Base-by-base conservation (phyloP, 2,797 vertebrate species). In the Propithecus deckenii region DNA sequence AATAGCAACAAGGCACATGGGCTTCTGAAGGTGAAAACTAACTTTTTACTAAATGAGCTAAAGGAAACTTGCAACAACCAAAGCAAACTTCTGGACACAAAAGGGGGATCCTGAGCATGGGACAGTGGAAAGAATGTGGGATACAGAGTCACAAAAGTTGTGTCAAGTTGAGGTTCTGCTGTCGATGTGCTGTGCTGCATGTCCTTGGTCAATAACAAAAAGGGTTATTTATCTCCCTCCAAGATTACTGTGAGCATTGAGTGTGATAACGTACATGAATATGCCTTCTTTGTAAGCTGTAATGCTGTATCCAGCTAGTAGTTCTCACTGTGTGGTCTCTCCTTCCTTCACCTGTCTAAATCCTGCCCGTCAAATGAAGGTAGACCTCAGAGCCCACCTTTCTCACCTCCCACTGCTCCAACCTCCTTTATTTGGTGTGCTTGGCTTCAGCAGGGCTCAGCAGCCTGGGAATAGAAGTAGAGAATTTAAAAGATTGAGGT, bases 201-300 rank as follows among this genome's bases (percentile, higher is more conserved):
- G 32, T 28, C 12, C 9, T 41, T 17, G 11, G 11, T 30, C 28
- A 5, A 2, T 5, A n/a, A 55, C n/a, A 12, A 25, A 35, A 55
- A 18, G 52, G 63, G 4, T 2, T 38, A 8, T 30, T 9, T 46
- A 5, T n/a, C 5, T 61, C 38, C 48, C 20, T 63, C 14, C 38
- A 17, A 75, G 32, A 7, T 17, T 22, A 17, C 2, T 3, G 1
- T 46, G 25, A 81, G n/a, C 2, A 1, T 3, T 1, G 1, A 52
- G 20, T 23, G 38, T 4, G n/a, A 4, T 1, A 1, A 61, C 2
- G 2, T 23, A 0, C 0, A 3, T 17, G 32, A 18, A 50, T 32
- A n/a, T n/a, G 55, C n/a, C 38, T 41, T 65, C 17, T 78, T 10
- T 43, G 46, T 28, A 57, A 59, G 74, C 14, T 23, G 17, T 4